phyloP scores from a whole-genome alignment of 2,797 vertebrate species.

The Heliangelus exortis region DNA sequence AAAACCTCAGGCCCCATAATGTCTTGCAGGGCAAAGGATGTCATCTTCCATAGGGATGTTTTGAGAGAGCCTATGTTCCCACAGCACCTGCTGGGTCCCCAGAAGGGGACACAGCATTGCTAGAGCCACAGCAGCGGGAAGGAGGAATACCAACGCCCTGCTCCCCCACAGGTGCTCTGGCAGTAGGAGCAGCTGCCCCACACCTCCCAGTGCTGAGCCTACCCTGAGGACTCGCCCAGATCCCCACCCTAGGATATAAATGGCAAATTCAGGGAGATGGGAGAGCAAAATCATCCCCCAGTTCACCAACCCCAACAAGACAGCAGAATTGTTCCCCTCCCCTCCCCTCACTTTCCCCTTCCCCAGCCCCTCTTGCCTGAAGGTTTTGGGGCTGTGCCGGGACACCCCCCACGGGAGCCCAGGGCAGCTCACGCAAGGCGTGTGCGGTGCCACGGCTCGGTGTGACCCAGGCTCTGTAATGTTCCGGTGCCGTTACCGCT shows the following conservation, averaged over 20 bases:
- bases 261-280: not conserved
- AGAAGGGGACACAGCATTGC: fast-evolving
- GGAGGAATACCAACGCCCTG: not conserved
- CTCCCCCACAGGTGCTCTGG: fast-evolving
- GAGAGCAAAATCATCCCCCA: fast-evolving
- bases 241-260: fast-evolving
- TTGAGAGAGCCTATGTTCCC: not conserved
- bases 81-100: not conserved
- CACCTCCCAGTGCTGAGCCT: not conserved
- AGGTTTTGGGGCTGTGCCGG: not conserved
- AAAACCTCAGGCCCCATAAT: not conserved
- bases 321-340: fast-evolving
- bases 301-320: not conserved
- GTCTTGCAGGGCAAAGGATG: not conserved
- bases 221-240: not conserved
- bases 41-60: not conserved
- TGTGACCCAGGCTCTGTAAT: not conserved
- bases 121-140: not conserved
- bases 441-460: fast-evolving
- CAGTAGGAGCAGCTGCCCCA: not conserved
- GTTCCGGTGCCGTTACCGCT: not conserved
- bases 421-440: fast-evolving
- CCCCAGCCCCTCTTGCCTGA: not conserved
- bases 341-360: not conserved
- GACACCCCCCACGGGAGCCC: not conserved